These are phyloP conservation scores for Paracanthobrama guichenoti DNA, from an alignment of 2,113 vertebrate species.

Conservation along the genomic window DNA sequence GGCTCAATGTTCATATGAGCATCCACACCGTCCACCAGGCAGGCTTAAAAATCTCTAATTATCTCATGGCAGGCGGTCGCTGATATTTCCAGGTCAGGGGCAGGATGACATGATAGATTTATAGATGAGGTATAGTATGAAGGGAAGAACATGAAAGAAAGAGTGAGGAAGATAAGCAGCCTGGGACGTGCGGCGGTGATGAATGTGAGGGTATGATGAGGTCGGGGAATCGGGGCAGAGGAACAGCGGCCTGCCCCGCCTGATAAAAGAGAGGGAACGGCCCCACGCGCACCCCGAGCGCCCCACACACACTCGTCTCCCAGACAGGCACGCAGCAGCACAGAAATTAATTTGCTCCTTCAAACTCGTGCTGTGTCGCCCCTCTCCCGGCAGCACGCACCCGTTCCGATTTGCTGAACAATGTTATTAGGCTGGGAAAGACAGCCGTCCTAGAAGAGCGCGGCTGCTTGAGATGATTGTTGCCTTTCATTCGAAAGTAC, in stretches of 20 bases:
- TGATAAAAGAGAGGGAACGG: conserved; percentile 55
- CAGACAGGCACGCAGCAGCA: conserved; percentile 51
- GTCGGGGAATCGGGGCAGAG: conserved; percentile 63
- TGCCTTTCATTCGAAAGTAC: conserved; percentile 34
- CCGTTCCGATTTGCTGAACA: conserved; percentile 63
- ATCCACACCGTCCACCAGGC: not conserved
- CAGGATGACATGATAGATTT: conserved; percentile 20
- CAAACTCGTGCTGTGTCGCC: conserved; percentile 44
- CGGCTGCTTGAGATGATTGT: conserved; percentile 37
- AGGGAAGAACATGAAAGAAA: conserved; percentile 20
- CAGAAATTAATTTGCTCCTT: conserved; percentile 63
- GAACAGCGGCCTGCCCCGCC: conserved; percentile 60
- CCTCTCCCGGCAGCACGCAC: conserved; percentile 50
- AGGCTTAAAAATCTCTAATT: conserved; percentile 42
- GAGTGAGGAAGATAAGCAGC: conserved; percentile 55
- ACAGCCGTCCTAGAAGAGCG: conserved; percentile 47
- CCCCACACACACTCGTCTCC: conserved; percentile 39
- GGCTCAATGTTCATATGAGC: not conserved
- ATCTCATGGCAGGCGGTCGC: conserved; percentile 24
- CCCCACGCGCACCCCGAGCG: conserved; percentile 31
- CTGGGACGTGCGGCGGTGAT: conserved; percentile 66
- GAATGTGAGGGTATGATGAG: conserved; percentile 67
- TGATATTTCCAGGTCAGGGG: conserved; percentile 45
- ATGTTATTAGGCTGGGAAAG: conserved; percentile 57
- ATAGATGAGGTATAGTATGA: conserved; percentile 23